These are phyloP conservation scores for Rhagologus leucostigma DNA, from an alignment of 2,113 vertebrate genomes.

Conservation along the genomic window DNA sequence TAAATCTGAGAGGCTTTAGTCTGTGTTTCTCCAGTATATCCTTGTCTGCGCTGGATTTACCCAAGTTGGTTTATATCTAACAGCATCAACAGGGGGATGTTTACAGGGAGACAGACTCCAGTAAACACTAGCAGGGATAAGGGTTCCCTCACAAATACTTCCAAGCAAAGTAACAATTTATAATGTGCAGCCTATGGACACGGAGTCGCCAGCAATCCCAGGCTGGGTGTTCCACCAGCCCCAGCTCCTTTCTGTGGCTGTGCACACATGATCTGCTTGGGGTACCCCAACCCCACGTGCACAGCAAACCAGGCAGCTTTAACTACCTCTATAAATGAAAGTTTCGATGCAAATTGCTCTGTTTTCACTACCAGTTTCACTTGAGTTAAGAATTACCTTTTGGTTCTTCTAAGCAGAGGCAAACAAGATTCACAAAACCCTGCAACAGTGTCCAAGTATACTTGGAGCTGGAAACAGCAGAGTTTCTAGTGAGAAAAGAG, in stretches of 20 bases:
- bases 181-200: accelerated
- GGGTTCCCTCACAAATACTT: neutral
- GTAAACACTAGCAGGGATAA: neutral
- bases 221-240: neutral
- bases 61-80: neutral
- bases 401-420: neutral
- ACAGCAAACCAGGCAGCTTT: neutral
- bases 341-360: neutral
- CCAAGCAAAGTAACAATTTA: neutral
- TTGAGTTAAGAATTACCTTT: neutral
- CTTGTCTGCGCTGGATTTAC: constrained; percentile 11
- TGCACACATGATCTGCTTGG: accelerated
- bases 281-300: accelerated
- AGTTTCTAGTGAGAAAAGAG: neutral
- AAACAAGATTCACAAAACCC: neutral
- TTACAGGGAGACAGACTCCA: neutral
- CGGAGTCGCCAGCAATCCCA: neutral
- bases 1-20: constrained; percentile 42
- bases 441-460: neutral
- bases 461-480: neutral
- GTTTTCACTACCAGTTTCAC: neutral
- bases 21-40: neutral
- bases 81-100: neutral
- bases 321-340: neutral
- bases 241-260: neutral